Evolutionary conservation across 2,113 vertebrate genomes (phyloP), one percentile per base, ranked within the genome.

Genomic region (Hippolais icterina): DNA sequence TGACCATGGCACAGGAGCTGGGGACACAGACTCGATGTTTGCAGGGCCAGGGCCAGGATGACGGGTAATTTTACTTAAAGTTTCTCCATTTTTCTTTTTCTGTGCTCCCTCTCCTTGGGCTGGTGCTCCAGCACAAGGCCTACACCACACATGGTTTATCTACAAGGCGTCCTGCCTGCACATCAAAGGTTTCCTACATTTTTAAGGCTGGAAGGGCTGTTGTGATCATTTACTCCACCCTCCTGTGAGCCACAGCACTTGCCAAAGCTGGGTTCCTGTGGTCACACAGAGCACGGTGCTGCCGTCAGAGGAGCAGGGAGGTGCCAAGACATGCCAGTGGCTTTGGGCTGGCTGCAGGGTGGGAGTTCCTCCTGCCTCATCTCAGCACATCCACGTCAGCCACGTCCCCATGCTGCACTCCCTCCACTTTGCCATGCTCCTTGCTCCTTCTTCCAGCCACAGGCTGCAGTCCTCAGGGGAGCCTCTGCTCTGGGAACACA

Each of bases 341-440:
- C 72, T 72, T n/a, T 54, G 87, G 61, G 49, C 33, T 59, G 49
- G 47, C n/a, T 71, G 71, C 44, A 31, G 22, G 20, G 7, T n/a
- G 19, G 22, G 47, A 4, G 10, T 15, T 83, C 71, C 74, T 82
- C 60, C 64, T 13, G 46, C 59, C 21, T 23, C 22, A 2, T 28
- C 7, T 3, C 54, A 35, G 83, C 44, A 74, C 80, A 16, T 12
- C 37, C 56, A 33, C 5, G 1, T 41, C 70, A 79, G 80, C 61
- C 44, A 6, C 1, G 0, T 17, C 66, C 20, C 56, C 0, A 0
- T 4, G 2, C 29, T 1, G 33, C 22, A 2, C 33, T 20, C 33
- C 52, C 42, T 87, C 57, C 4, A 2, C 82, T 44, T 60, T 57
- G 60, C 74, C 35, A 2, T 0, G 2, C 37, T 92, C 64, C 59